Percentiles rank a stretch among this genome's conserved stretches.
These are phyloP conservation scores for Amblyopsis rosae DNA, from an alignment of 2,113 vertebrate species.

Conservation along the genomic window DNA sequence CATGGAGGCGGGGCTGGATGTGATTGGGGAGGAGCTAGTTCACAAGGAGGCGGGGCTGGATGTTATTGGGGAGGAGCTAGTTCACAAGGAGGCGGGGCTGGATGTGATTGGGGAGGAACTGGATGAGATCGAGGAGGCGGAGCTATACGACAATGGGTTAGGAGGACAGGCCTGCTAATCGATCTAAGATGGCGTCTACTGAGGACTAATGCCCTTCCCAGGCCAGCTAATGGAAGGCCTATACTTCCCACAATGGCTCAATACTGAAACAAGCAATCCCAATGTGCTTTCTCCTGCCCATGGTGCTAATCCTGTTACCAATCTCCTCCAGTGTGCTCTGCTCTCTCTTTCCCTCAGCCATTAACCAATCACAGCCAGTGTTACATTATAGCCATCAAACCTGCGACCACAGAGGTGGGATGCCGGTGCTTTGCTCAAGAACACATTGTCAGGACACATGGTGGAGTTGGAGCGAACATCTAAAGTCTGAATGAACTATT, in stretches of 20 bases:
- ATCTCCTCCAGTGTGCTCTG: neutral
- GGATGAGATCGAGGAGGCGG: slow-evolving; percentile 74
- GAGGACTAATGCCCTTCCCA: slow-evolving; percentile 25
- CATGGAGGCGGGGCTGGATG: slow-evolving; percentile 60
- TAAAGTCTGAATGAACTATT: no score
- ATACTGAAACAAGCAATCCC: slow-evolving; percentile 18
- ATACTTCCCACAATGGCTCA: no score
- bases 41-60: slow-evolving; percentile 74
- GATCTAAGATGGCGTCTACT: neutral
- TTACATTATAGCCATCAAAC: no score
- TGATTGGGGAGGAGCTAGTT: slow-evolving; percentile 30
- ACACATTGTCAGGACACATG: no score
- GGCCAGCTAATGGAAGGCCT: slow-evolving; percentile 38
- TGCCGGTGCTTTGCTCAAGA: no score
- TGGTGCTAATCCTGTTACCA: slow-evolving; percentile 28
- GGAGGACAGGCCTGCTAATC: slow-evolving; percentile 61
- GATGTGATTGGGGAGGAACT: slow-evolving; percentile 77
- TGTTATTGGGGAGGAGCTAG: slow-evolving; percentile 45
- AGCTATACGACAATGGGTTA: slow-evolving; percentile 32
- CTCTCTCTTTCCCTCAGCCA: no score
- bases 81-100: slow-evolving; percentile 65
- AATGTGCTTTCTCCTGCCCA: slow-evolving; percentile 38
- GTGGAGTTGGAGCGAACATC: no score
- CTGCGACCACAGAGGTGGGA: no score
- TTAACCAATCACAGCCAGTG: no score